Evolutionary conservation across 2,888 invertebrate species (phyloP).

Genomic region (Torymus tubicola): DNA sequence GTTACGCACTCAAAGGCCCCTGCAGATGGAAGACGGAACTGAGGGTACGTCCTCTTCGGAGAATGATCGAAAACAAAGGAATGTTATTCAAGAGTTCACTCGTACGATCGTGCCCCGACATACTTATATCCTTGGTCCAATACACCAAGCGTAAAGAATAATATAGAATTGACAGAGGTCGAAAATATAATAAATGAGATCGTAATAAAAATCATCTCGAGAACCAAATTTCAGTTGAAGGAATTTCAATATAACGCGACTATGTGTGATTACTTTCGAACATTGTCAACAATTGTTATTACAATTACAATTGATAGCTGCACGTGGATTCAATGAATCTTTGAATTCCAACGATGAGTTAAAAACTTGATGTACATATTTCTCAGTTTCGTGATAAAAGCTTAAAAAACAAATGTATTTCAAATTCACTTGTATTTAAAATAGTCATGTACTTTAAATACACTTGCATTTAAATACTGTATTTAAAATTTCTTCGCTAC

Average conservation of each 20-base stretch:
- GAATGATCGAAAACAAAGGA: slow-evolving; percentile 54
- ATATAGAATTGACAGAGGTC: slow-evolving; percentile 47
- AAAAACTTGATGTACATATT: slow-evolving; percentile 55
- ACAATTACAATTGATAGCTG: slow-evolving; percentile 53
- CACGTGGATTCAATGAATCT: slow-evolving; percentile 44
- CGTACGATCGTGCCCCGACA: slow-evolving; percentile 44
- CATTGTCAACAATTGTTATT: slow-evolving; percentile 52
- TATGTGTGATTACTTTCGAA: slow-evolving; percentile 51
- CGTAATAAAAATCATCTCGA: slow-evolving; percentile 46
- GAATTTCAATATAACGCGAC: slow-evolving; percentile 48
- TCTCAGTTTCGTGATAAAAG: slow-evolving; percentile 50
- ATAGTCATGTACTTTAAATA: slow-evolving; percentile 59
- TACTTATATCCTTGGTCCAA: slow-evolving; percentile 52
- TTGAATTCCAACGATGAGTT: slow-evolving; percentile 45
- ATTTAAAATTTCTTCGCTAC: slow-evolving; percentile 57
- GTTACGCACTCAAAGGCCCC: slow-evolving; percentile 44
- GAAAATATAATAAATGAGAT: slow-evolving; percentile 52
- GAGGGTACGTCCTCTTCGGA: slow-evolving; percentile 42
- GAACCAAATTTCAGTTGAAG: slow-evolving; percentile 50
- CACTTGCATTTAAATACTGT: slow-evolving; percentile 58
- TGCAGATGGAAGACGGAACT: slow-evolving; percentile 53
- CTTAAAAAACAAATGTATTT: slow-evolving; percentile 59
- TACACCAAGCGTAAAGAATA: slow-evolving; percentile 48
- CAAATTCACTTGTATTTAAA: slow-evolving; percentile 59
- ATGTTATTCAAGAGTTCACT: slow-evolving; percentile 55